A percentile compares a stretch with the other conserved stretches of the same genome.
Evolutionary conservation across 2,888 invertebrate species (phyloP).

Genomic region (Xanthorhoe designata): DNA sequence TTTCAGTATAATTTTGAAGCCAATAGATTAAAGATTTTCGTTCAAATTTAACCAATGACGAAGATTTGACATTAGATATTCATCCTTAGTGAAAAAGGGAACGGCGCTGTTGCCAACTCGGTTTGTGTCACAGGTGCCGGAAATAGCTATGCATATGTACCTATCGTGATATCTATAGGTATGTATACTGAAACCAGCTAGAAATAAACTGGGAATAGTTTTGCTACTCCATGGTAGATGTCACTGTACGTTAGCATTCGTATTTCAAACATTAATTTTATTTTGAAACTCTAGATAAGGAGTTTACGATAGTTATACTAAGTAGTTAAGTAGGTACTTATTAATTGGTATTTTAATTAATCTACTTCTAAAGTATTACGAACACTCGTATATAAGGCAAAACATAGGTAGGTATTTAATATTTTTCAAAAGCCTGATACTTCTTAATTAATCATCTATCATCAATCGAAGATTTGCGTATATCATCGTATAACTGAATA

Average conservation of each 20-base stretch:
- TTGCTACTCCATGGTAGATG: conserved; percentile 73
- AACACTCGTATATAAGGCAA: too few species aligned
- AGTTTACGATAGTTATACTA: too few species aligned
- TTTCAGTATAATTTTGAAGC: not conserved
- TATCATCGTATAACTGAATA: too few species aligned
- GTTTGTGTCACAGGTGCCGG: conserved; percentile 65
- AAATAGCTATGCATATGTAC: conserved; percentile 61
- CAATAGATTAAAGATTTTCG: conserved; percentile 25
- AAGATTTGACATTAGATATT: conserved; percentile 64
- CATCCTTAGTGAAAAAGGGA: conserved; percentile 66
- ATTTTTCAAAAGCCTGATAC: too few species aligned
- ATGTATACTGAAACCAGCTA: conserved; percentile 42
- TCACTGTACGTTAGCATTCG: conserved; percentile 45
- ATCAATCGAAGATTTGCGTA: too few species aligned
- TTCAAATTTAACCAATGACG: conserved; percentile 47
- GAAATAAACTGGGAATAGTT: conserved; percentile 50
- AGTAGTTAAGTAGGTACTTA: too few species aligned
- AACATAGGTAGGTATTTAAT: too few species aligned
- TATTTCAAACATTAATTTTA: not conserved
- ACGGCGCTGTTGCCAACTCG: conserved; percentile 73
- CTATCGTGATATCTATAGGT: conserved; percentile 21
- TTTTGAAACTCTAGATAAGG: too few species aligned
- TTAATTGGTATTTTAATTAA: too few species aligned
- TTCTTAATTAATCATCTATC: too few species aligned
- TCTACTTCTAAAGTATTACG: too few species aligned